Conservation (phyloP, 1,140 invertebrate species). For the Dendrolimus punctatus region DNA sequence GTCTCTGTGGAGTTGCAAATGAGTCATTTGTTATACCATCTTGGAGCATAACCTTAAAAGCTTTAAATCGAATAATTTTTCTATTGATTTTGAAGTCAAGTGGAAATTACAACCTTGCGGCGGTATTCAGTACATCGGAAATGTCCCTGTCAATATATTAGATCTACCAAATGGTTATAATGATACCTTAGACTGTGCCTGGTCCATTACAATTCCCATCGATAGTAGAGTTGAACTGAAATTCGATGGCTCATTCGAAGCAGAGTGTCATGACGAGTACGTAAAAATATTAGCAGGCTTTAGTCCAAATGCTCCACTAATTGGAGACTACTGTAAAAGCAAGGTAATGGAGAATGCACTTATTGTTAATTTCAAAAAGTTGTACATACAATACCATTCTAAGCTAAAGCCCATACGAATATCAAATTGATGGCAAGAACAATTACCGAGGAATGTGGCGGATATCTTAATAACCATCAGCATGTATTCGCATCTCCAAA, state of each 20-base stretch:
- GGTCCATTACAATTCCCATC: constrained; percentile 71
- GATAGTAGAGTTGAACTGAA: constrained; percentile 75
- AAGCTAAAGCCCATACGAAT: constrained; percentile 29
- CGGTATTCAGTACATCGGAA: constrained; percentile 59
- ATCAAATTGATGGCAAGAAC: constrained; percentile 33
- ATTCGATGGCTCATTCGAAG: constrained; percentile 45
- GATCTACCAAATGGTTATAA: constrained; percentile 37
- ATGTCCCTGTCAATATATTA: constrained; percentile 51
- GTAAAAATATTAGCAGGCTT: constrained; percentile 74
- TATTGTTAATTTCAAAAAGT: constrained; percentile 33
- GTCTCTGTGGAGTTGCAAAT: constrained; percentile 48
- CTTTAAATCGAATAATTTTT: constrained; percentile 26
- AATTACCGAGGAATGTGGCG: constrained; percentile 69
- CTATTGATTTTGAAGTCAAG: constrained; percentile 44
- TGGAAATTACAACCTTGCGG: constrained; percentile 75
- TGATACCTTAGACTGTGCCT: constrained; percentile 75
- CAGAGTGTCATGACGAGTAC: constrained; percentile 75
- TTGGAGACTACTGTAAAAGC: constrained; percentile 79
- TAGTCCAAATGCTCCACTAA: constrained; percentile 63
- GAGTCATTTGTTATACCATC: constrained; percentile 33
- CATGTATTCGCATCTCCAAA: constrained; percentile 71
- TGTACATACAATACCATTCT: constrained; percentile 81
- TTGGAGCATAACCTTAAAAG: constrained; percentile 31
- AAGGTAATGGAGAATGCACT: constrained; percentile 39
- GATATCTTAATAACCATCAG: constrained; percentile 61